A percentile compares a stretch with the other conserved stretches of the same genome.
phyloP scores from a whole-genome alignment of 2,113 vertebrate species.

The Ranitomeya variabilis region DNA sequence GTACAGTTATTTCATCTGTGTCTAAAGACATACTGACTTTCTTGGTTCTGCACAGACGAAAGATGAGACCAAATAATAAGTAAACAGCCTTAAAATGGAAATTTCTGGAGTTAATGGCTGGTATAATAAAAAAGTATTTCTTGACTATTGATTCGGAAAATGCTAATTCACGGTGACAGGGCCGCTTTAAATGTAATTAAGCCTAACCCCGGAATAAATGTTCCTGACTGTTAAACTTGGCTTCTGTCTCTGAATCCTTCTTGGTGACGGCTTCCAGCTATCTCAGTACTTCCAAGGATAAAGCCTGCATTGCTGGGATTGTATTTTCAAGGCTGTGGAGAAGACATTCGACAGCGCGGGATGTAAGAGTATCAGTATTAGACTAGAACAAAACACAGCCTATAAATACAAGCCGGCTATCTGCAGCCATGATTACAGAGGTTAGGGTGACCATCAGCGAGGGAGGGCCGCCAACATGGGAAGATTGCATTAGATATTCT shows the following conservation, averaged over 20 bases:
- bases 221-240: constrained; percentile 38
- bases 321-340: constrained; percentile 31
- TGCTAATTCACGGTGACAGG: constrained; percentile 34
- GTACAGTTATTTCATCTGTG: background rate
- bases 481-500: constrained; percentile 47
- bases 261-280: constrained; percentile 35
- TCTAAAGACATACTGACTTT: background rate
- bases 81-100: constrained; percentile 10
- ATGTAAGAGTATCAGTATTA: constrained; percentile 8
- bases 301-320: constrained; percentile 37
- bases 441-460: constrained; percentile 37
- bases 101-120: background rate
- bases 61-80: background rate
- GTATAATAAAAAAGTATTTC: constrained; percentile 18
- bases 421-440: constrained; percentile 38
- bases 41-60: background rate
- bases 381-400: constrained; percentile 11
- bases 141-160: constrained; percentile 29
- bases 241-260: constrained; percentile 5
- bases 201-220: constrained; percentile 30
- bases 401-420: constrained; percentile 14
- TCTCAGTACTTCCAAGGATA: constrained; percentile 42
- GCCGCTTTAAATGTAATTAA: constrained; percentile 41
- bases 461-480: background rate
- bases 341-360: background rate